phyloP scores from a whole-genome alignment of 2,113 vertebrate species.

The Promerops cafer region DNA sequence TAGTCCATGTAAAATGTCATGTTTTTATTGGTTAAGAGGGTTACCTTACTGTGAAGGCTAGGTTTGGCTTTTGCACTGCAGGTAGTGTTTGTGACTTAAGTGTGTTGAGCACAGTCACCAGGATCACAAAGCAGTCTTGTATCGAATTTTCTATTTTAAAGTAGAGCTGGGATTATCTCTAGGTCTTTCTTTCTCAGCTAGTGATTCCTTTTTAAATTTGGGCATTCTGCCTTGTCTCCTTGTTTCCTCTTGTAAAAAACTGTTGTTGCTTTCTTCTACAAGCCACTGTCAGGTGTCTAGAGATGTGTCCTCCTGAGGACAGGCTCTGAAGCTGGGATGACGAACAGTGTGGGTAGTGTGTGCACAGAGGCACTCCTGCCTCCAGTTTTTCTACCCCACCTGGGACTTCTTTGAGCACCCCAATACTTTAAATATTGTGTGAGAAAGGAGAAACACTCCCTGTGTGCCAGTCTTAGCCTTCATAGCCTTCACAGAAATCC shows the following conservation, averaged over 20 bases:
- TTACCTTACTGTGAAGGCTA: background rate
- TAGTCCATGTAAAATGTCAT: background rate
- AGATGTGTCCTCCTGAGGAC: fast-evolving
- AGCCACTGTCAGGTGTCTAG: background rate
- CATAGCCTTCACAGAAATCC: background rate
- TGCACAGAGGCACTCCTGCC: fast-evolving
- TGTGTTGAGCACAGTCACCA: background rate
- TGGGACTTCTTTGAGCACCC: background rate
- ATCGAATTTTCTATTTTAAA: background rate
- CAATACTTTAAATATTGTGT: background rate
- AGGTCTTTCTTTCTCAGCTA: background rate
- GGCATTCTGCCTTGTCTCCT: background rate
- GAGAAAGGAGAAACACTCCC: background rate
- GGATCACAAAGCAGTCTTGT: background rate
- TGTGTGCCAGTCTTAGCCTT: background rate
- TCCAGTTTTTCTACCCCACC: background rate
- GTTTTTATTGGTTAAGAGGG: background rate
- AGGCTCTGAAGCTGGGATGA: background rate
- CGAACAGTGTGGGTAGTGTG: fast-evolving
- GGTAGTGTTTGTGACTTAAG: background rate
- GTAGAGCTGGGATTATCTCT: background rate
- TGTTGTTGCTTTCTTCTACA: background rate
- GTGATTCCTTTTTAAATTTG: background rate
- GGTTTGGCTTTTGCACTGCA: background rate
- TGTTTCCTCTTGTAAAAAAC: background rate